Conservation (phyloP, 2,113 vertebrate genomes). For the Caranx ignobilis region DNA sequence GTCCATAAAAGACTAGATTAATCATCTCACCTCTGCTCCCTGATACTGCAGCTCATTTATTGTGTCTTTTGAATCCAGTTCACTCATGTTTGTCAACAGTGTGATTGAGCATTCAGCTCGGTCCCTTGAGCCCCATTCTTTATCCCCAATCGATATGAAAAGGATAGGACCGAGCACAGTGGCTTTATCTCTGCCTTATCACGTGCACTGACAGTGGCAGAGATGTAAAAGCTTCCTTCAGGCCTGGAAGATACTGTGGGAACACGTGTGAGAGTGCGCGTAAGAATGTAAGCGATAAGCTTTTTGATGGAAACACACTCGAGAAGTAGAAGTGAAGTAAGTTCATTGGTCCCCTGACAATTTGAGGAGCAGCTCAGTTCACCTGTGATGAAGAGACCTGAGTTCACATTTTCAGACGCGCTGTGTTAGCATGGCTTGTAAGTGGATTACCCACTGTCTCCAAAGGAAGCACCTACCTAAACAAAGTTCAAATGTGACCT, state of each 20-base stretch:
- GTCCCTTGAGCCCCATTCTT: conserved; percentile 65
- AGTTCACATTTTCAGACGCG: neutral
- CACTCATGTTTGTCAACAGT: conserved; percentile 60
- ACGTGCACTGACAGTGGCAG: conserved; percentile 31
- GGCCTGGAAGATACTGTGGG: conserved; percentile 23
- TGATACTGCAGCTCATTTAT: conserved; percentile 24
- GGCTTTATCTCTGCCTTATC: conserved; percentile 46
- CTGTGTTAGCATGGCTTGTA: neutral
- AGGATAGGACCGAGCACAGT: conserved; percentile 38
- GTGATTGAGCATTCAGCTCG: conserved; percentile 45
- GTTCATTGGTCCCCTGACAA: neutral
- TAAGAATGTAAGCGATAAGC: neutral
- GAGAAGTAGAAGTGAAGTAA: neutral
- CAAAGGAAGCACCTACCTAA: neutral
- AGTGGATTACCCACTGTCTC: conserved; percentile 10
- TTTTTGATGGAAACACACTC: neutral
- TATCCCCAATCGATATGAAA: conserved; percentile 64
- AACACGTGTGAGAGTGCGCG: neutral
- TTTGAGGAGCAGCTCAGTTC: neutral
- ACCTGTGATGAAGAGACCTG: neutral
- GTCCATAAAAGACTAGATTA: conserved; percentile 33
- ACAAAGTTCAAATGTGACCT: conserved; percentile 6
- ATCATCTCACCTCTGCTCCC: conserved; percentile 8
- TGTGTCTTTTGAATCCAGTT: conserved; percentile 51
- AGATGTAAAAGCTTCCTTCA: conserved; percentile 47